Evolutionary conservation across 2,888 invertebrate genomes (phyloP).

Genomic region (Amphipyra tragopoginis): DNA sequence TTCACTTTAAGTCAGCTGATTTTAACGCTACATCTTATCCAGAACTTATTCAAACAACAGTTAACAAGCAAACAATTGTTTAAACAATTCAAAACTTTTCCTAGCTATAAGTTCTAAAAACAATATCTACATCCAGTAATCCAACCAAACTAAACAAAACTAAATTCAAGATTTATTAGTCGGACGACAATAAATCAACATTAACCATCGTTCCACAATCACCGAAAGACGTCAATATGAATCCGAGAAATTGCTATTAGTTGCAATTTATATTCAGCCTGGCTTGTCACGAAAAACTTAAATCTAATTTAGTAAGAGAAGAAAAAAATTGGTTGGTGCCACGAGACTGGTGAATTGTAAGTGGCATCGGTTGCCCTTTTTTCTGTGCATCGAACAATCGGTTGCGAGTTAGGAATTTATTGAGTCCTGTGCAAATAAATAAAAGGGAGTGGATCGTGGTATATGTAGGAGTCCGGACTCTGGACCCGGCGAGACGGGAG

Average conservation of each 20-base stretch:
- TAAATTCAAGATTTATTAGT: slow-evolving; percentile 37
- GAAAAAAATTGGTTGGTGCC: slow-evolving; percentile 61
- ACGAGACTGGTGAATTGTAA: slow-evolving; percentile 58
- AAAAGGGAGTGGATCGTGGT: slow-evolving; percentile 64
- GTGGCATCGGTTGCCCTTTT: slow-evolving; percentile 71
- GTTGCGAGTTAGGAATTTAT: slow-evolving; percentile 84
- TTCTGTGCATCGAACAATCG: slow-evolving; percentile 81
- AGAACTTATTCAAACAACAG: not conserved
- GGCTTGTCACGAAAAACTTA: slow-evolving; percentile 64
- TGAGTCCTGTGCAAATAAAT: slow-evolving; percentile 85
- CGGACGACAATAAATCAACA: slow-evolving; percentile 43
- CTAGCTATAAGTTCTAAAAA: not conserved
- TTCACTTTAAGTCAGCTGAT: not conserved
- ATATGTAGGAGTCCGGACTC: slow-evolving; percentile 68
- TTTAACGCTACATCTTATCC: not conserved
- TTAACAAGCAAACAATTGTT: not conserved
- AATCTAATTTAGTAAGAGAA: slow-evolving; percentile 69
- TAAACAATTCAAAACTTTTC: not conserved
- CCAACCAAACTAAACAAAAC: slow-evolving; percentile 1
- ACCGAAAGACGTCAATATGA: slow-evolving; percentile 46
- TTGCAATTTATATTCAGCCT: slow-evolving; percentile 58
- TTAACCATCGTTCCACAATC: slow-evolving; percentile 32
- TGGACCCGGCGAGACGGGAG: slow-evolving; percentile 76
- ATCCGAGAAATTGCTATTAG: slow-evolving; percentile 49
- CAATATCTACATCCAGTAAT: not conserved